Evolutionary conservation across 2,113 vertebrate genomes (phyloP).

Genomic region (Anthoscopus minutus): DNA sequence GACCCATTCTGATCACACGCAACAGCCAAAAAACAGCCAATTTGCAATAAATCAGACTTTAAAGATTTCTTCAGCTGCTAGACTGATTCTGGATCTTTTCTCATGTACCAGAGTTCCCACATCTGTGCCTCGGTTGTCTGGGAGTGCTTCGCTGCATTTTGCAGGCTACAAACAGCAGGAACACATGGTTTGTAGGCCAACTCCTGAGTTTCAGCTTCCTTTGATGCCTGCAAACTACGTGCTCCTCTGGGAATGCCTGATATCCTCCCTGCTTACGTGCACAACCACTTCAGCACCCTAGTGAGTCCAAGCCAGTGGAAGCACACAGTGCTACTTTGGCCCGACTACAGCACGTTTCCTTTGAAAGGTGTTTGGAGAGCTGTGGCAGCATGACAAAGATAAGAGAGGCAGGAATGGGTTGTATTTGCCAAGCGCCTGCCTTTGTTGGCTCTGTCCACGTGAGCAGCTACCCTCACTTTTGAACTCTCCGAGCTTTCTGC

Average conservation of each 20-base stretch:
- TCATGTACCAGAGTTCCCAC: not conserved
- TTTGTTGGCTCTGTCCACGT: not conserved
- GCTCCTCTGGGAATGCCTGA: not conserved
- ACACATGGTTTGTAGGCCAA: not conserved
- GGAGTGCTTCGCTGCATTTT: not conserved
- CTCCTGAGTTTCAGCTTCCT: not conserved
- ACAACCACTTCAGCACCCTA: not conserved
- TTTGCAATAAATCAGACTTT: conserved; percentile 7
- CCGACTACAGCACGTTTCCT: not conserved
- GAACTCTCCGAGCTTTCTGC: not conserved
- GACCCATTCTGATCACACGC: conserved; percentile 37
- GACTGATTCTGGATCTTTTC: not conserved
- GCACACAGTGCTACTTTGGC: conserved; percentile 13
- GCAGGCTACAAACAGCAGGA: not conserved
- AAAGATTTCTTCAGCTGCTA: not conserved
- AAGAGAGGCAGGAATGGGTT: conserved; percentile 32
- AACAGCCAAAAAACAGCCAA: not conserved
- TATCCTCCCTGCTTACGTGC: not conserved
- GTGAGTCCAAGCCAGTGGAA: not conserved
- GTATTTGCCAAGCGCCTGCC: conserved; percentile 19
- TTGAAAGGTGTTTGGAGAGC: conserved; percentile 54
- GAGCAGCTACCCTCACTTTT: conserved; percentile 3
- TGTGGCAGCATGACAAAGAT: conserved; percentile 42
- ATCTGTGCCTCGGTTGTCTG: not conserved
- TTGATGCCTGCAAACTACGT: not conserved